Percentiles rank a stretch among this genome's conserved stretches.
These are phyloP conservation scores for Neomonachus schauinslandi DNA, from an alignment of 2,113 vertebrate genomes.

Conservation along the genomic window DNA sequence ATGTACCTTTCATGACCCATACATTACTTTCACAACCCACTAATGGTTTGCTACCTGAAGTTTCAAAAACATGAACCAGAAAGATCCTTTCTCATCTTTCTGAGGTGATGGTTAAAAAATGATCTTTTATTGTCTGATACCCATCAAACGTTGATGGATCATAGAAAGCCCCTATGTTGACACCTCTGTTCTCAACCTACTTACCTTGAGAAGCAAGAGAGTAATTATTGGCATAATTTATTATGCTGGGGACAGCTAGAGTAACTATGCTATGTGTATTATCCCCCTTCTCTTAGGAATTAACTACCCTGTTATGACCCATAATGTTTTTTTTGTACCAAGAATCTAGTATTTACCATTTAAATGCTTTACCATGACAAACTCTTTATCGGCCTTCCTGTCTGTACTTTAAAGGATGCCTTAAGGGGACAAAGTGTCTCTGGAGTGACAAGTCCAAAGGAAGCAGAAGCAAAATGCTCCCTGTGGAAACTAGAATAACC, in stretches of 20 bases:
- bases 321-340: constrained; percentile 34
- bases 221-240: neutral
- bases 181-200: neutral
- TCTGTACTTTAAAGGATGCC: constrained; percentile 1
- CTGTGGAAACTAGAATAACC: neutral
- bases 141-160: neutral
- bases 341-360: constrained; percentile 40
- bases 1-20: neutral
- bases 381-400: neutral
- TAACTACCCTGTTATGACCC: neutral
- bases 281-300: neutral
- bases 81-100: constrained; percentile 10
- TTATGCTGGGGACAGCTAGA: neutral
- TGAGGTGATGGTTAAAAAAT: neutral
- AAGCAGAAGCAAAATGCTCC: constrained; percentile 46
- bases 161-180: neutral
- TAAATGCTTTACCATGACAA: neutral
- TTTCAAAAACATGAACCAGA: constrained; percentile 48
- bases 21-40: neutral
- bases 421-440: constrained; percentile 7
- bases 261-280: neutral
- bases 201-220: constrained; percentile 34
- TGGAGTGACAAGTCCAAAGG: neutral
- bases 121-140: neutral
- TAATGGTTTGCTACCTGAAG: neutral